A percentile compares a stretch with the other conserved stretches of the same genome.
These are phyloP conservation scores for Paramisgurnus dabryanus DNA, from an alignment of 2,113 vertebrate genomes.

Conservation along the genomic window DNA sequence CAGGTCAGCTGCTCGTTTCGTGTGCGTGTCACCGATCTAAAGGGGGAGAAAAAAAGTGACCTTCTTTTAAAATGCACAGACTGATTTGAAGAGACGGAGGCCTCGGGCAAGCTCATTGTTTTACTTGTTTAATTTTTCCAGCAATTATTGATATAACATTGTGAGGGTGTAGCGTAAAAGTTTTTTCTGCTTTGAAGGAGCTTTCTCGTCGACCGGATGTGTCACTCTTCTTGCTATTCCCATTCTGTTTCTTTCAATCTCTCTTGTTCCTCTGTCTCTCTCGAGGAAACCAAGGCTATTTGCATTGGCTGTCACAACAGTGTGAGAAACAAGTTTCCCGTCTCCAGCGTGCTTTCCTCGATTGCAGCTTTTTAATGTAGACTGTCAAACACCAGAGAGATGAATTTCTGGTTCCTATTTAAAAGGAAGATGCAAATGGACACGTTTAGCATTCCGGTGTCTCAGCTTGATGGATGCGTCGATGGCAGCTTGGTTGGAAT, in stretches of 20 bases:
- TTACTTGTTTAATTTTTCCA: conserved; percentile 75
- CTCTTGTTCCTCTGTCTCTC: conserved; percentile 47
- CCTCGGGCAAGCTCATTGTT: conserved; percentile 75
- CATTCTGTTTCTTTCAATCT: conserved; percentile 52
- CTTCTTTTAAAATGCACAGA: conserved; percentile 84
- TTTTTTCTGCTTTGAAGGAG: conserved; percentile 63
- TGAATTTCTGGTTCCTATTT: conserved; percentile 56
- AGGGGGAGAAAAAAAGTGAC: conserved; percentile 75
- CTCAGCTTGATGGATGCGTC: conserved; percentile 63
- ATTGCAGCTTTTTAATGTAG: conserved; percentile 66
- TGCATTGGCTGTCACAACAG: conserved; percentile 76
- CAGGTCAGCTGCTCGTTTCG: conserved; percentile 95
- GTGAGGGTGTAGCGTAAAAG: conserved; percentile 65
- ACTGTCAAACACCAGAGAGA: conserved; percentile 72
- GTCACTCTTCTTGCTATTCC: conserved; percentile 41
- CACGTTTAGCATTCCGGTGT: conserved; percentile 68
- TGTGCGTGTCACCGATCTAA: conserved; percentile 87
- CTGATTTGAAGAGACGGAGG: conserved; percentile 68
- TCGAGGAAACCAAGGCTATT: conserved; percentile 64
- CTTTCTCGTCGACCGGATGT: conserved; percentile 46
- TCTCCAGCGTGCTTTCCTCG: conserved; percentile 57
- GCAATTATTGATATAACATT: conserved; percentile 84
- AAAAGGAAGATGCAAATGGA: conserved; percentile 64
- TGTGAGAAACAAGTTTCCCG: conserved; percentile 72
- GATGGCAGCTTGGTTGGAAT: conserved; percentile 54